Base-by-base conservation (phyloP, 2,797 vertebrate genomes). In the Eulemur mongoz region DNA sequence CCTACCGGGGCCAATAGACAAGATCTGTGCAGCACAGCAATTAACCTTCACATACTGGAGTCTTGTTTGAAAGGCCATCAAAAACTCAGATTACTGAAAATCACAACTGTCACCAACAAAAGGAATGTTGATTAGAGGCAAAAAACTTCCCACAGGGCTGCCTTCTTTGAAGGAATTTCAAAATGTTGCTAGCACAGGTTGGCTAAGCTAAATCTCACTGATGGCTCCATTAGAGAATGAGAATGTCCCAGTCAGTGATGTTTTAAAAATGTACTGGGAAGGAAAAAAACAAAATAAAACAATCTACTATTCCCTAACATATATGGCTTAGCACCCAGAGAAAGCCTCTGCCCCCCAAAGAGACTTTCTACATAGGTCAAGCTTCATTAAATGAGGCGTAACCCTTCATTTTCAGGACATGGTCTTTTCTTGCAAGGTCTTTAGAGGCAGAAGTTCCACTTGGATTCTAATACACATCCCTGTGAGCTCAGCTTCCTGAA, bases 61-160 rank as follows among this genome's bases (percentile, higher is more conserved):
- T 96, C 85, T 97, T 88, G 9, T 83, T 88, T 97, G 76, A 91
- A 93, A 96, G 93, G 63, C 25, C 97, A 94, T 96, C 91, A 96
- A 95, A 98, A 98, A 97, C 93, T 80, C 96, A 97, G 93, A 90
- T 95, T 96, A 96, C 96, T 95, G 95, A 97, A 98, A 98, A 97
- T 97, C 97, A 96, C 96, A 98, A 98, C 96, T 93, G 85, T 97
- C 86, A 96, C 98, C 96, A 98, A 98, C 92, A 97, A 96, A 98
- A 98, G 98, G 98, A 99, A 99, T 98, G 98, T 98, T 97, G 98
- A 98, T 98, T 98, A 98, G 98, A 98, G 97, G 98, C 96, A 97
- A 97, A 92, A 80, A 88, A 92, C 97, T 98, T 97, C 90, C 95
- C 97, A 90, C 93, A 96, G 81, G 97, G 94, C 93, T 96, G 94